Percentiles rank a stretch among this genome's conserved stretches.
These are phyloP conservation scores for Chrysochloris asiatica DNA, from an alignment of 2,113 vertebrate species.

Conservation along the genomic window DNA sequence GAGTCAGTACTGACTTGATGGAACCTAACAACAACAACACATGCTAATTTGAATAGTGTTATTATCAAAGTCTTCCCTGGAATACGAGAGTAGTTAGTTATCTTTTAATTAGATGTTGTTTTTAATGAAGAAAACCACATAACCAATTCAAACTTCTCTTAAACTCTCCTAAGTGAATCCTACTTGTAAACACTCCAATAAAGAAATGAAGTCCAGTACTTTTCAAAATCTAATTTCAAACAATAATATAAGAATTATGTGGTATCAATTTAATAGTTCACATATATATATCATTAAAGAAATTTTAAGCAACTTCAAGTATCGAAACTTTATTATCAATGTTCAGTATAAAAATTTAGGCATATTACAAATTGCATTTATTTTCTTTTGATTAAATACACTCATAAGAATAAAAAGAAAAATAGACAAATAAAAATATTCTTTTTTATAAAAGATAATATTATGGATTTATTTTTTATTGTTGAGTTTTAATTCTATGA, in stretches of 20 bases:
- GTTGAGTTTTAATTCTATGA: not conserved
- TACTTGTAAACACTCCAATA: no score
- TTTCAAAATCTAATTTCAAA: no score
- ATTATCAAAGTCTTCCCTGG: not conserved
- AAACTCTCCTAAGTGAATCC: no score
- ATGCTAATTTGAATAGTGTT: not conserved
- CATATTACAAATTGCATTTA: not conserved
- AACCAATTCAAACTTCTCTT: no score
- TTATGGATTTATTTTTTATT: slow-evolving; percentile 7
- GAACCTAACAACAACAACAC: no score
- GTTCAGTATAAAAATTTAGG: not conserved
- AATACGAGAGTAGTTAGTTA: not conserved
- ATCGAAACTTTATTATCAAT: not conserved
- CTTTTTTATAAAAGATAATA: not conserved
- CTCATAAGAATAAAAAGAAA: slow-evolving; percentile 14
- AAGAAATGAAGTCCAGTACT: no score
- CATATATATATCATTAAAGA: no score
- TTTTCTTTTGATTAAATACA: not conserved
- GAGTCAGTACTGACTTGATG: no score
- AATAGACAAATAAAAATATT: not conserved
- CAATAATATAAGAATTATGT: no score
- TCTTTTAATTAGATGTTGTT: not conserved
- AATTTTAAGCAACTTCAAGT: not conserved
- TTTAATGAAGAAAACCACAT: no score
- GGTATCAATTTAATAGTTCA: no score